Evolutionary conservation across 2,113 vertebrate genomes (phyloP), one percentile per base, ranked within the genome.

Genomic region (Agapornis roseicollis): DNA sequence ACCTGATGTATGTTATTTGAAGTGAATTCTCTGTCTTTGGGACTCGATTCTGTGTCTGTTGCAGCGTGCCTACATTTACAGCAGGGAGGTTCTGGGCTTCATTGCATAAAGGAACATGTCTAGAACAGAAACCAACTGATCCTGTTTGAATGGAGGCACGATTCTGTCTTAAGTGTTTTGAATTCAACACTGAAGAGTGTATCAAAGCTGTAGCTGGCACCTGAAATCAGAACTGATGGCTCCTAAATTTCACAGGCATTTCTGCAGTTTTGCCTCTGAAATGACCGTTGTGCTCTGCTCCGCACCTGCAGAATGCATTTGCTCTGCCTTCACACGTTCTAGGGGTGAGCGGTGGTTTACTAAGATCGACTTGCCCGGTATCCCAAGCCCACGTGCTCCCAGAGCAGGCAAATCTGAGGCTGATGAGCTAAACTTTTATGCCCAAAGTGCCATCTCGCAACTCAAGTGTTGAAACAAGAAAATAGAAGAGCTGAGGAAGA

Each of bases 221-320:
- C 66, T 24, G 37, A 41, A n/a, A 22, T 24, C 39, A 50, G 72
- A 69, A 70, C 9, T 11, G 55, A 19, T 2, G n/a, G 39, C 5
- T 18, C 33, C 28, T 12, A 23, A 19, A 46, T 35, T 49, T 46
- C 42, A 56, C 11, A 2, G 5, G 3, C 1, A 0, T 63, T 28
- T 56, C 35, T 29, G 56, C 28, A 19, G 1, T 47, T 64, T 56
- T n/a, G 33, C 37, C 41, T 49, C n/a, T 37, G 66, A 37, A 13
- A 7, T 37, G 29, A 44, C 9, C 4, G 0, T 2, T 0, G 6
- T 70, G 63, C 31, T 70, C 31, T 37, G 39, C 10, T 50, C 72
- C 22, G 7, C 4, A 14, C 35, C 24, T 58, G 56, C 56, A 24
- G 33, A 58, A 58, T 27, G 33, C 14, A 0, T 22, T 58, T 44